A percentile compares a stretch with the other conserved stretches of the same genome.
Conservation (phyloP, 2,797 vertebrate species). For the Staurois parvus region DNA sequence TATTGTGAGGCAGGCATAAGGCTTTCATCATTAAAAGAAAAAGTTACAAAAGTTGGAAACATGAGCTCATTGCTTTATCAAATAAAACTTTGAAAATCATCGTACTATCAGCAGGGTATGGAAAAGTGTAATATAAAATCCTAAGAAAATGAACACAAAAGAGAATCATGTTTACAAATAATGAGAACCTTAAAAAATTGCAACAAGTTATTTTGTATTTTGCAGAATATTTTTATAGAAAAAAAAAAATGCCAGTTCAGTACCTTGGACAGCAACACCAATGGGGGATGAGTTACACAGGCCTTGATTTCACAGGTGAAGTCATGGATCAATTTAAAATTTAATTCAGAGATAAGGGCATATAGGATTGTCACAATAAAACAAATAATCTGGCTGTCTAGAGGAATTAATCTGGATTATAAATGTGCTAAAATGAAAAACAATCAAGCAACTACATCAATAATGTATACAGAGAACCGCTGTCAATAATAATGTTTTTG, state of each 20-base stretch:
- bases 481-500: neutral
- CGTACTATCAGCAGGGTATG: too few relatives aligned
- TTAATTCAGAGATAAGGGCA: neutral
- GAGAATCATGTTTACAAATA: too few relatives aligned
- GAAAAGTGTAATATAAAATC: too few relatives aligned
- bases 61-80: too few relatives aligned
- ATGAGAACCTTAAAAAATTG: neutral
- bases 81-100: too few relatives aligned
- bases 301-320: neutral
- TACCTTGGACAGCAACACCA: slow-evolving; percentile 33
- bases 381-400: neutral
- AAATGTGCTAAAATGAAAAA: slow-evolving; percentile 1
- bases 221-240: neutral
- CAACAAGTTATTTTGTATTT: neutral
- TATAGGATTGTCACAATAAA: neutral
- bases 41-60: too few relatives aligned
- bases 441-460: neutral
- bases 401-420: neutral
- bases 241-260: neutral
- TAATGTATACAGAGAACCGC: neutral
- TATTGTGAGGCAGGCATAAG: too few relatives aligned
- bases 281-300: neutral
- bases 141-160: too few relatives aligned
- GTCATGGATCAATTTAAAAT: neutral
- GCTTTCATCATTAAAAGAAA: too few relatives aligned